These are phyloP conservation scores for Potamarius usumacintae DNA, from an alignment of 2,113 vertebrate species.

Conservation along the genomic window DNA sequence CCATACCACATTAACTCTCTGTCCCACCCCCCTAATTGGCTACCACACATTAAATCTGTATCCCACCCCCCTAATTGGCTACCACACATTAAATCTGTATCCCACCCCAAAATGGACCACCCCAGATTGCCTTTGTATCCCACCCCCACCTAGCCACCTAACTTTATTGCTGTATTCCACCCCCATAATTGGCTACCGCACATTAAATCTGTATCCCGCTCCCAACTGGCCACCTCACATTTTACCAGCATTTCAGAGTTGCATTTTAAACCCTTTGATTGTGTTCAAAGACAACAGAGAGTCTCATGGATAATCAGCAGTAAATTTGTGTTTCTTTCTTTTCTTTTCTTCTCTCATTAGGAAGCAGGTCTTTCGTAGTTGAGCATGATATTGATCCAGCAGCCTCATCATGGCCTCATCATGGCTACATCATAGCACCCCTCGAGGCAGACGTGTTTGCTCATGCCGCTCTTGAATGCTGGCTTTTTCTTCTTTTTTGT, in stretches of 20 bases:
- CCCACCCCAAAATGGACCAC: background rate
- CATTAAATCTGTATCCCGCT: background rate
- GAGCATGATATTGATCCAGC: conserved; percentile 43
- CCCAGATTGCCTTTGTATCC: background rate
- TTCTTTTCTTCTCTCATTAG: conserved; percentile 46
- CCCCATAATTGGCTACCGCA: background rate
- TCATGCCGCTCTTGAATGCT: too few relatives aligned
- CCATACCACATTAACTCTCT: background rate
- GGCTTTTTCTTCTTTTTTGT: too few relatives aligned
- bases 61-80: background rate
- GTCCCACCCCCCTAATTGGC: background rate
- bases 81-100: background rate
- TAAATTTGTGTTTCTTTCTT: conserved; percentile 39
- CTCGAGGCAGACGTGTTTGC: too few relatives aligned
- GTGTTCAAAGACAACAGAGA: background rate
- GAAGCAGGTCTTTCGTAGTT: conserved; percentile 45
- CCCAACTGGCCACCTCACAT: too few relatives aligned
- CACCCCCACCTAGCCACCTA: background rate
- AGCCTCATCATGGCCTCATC: background rate
- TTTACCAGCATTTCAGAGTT: background rate
- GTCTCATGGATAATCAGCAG: conserved; percentile 19
- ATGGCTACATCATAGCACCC: too few relatives aligned
- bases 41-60: background rate
- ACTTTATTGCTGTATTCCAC: background rate
- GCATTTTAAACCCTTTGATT: conserved; percentile 1